Percentiles rank a stretch among this genome's conserved stretches.
phyloP scores from a whole-genome alignment of 2,113 vertebrate species.

The Scalopus aquaticus region DNA sequence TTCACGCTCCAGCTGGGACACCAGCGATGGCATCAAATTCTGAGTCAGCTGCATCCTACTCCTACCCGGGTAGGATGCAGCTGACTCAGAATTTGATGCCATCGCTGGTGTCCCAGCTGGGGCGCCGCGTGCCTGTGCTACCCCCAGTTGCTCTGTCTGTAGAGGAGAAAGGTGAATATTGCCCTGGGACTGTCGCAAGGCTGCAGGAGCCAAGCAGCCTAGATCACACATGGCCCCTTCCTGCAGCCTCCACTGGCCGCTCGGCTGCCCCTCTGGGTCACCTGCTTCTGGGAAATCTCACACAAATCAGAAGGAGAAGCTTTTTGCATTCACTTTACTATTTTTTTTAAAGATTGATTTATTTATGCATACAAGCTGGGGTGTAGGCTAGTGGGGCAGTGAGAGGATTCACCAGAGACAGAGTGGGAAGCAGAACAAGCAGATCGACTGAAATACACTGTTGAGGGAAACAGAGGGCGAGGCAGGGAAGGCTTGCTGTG shows the following conservation, averaged over 20 bases:
- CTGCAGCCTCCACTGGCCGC: fast-evolving
- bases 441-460: too few relatives aligned
- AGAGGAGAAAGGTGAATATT: too few relatives aligned
- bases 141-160: too few relatives aligned
- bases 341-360: too few relatives aligned
- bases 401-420: too few relatives aligned
- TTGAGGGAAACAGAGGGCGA: too few relatives aligned
- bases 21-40: neutral
- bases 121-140: neutral
- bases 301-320: neutral
- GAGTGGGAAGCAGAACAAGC: too few relatives aligned
- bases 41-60: neutral
- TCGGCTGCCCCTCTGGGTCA: fast-evolving
- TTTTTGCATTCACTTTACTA: too few relatives aligned
- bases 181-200: neutral
- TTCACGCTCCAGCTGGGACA: neutral
- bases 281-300: neutral
- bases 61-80: too few relatives aligned
- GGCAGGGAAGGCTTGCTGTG: too few relatives aligned
- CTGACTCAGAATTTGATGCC: neutral
- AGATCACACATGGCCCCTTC: neutral
- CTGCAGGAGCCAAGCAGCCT: neutral
- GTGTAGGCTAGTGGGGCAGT: too few relatives aligned
- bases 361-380: too few relatives aligned
- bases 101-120: neutral